Conservation (phyloP, 2,888 invertebrate genomes). For the Ariolimax columbianus region DNA sequence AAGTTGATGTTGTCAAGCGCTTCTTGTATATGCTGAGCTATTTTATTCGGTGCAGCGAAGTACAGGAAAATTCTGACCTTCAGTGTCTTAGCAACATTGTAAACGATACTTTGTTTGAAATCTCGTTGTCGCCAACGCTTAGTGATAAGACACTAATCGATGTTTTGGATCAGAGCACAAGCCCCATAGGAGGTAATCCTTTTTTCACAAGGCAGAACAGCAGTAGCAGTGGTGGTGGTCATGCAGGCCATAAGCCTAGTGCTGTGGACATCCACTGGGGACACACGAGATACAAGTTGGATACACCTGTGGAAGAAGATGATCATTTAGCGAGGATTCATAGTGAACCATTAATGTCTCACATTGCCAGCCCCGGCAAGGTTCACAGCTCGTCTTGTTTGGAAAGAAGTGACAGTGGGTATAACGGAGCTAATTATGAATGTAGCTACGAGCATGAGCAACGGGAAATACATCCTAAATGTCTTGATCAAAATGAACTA, state of each 20-base stretch:
- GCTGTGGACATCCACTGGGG: slow-evolving; percentile 29
- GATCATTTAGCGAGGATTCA: not conserved
- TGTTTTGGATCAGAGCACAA: slow-evolving; percentile 21
- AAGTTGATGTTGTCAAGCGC: slow-evolving; percentile 85
- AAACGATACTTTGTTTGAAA: slow-evolving; percentile 56
- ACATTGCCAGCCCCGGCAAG: not conserved
- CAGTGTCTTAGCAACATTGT: slow-evolving; percentile 61
- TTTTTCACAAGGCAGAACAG: slow-evolving; percentile 29
- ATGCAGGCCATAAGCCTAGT: not conserved
- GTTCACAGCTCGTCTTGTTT: not conserved
- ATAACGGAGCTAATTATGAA: slow-evolving; percentile 25
- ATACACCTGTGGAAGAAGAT: slow-evolving; percentile 7
- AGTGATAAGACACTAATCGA: slow-evolving; percentile 58
- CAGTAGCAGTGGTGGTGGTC: not conserved
- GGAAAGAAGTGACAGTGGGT: slow-evolving; percentile 34
- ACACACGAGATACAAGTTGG: slow-evolving; percentile 11
- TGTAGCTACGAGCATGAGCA: not conserved
- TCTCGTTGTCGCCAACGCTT: slow-evolving; percentile 61
- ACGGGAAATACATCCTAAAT: not conserved
- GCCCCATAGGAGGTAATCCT: not conserved
- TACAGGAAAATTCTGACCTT: slow-evolving; percentile 79
- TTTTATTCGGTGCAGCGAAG: slow-evolving; percentile 90
- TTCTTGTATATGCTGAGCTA: slow-evolving; percentile 90
- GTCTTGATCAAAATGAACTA: slow-evolving; percentile 17
- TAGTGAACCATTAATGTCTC: not conserved